Evolutionary conservation across 2,888 invertebrate species (phyloP).

Genomic region (Eupithecia subumbrata): DNA sequence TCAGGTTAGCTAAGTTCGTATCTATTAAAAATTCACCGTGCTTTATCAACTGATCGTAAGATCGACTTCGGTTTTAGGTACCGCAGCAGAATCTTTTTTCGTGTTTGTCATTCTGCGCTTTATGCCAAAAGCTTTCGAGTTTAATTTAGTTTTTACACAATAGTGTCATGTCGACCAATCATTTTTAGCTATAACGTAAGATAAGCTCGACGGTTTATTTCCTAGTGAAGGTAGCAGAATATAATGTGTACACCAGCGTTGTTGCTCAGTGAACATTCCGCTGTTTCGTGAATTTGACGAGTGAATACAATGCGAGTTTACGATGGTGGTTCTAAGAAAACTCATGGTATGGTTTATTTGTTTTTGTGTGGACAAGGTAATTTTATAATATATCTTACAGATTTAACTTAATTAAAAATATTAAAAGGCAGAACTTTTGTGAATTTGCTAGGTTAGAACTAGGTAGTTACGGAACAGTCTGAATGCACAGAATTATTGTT

Average conservation of each 20-base stretch:
- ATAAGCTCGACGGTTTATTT: not conserved
- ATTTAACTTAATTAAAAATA: not conserved
- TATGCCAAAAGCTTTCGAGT: not conserved
- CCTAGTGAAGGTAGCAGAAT: conserved; percentile 37
- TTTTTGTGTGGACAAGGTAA: conserved; percentile 14
- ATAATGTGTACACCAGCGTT: conserved; percentile 30
- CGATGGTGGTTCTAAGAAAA: conserved; percentile 74
- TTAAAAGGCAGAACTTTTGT: not conserved
- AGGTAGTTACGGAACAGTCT: not conserved
- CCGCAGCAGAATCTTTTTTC: not conserved
- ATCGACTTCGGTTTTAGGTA: not conserved
- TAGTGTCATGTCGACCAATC: conserved; percentile 29
- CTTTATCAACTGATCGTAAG: not conserved
- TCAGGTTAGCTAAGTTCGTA: not conserved
- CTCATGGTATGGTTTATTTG: conserved; percentile 63
- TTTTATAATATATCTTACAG: not conserved
- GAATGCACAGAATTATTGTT: not conserved
- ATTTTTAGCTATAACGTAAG: not conserved
- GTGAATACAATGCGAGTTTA: conserved; percentile 62
- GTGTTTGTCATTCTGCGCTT: not conserved
- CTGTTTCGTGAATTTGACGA: conserved; percentile 43
- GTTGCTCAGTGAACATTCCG: conserved; percentile 28
- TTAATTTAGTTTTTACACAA: not conserved
- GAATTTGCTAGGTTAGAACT: not conserved
- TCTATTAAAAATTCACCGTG: not conserved